phyloP scores from a whole-genome alignment of 2,888 invertebrate species.

The Craniophora ligustri region DNA sequence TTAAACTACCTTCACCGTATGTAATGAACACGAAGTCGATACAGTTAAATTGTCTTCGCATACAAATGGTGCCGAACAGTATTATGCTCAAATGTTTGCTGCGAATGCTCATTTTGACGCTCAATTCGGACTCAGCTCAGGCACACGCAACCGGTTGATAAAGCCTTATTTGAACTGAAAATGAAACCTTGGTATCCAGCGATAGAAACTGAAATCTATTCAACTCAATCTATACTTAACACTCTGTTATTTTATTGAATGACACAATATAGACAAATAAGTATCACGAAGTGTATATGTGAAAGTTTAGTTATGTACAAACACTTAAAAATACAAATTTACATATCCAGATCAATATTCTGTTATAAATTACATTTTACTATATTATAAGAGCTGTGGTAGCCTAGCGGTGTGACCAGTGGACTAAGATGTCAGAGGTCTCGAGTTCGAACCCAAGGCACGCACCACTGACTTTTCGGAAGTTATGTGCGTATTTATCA shows the following conservation, averaged over 20 bases:
- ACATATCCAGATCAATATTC: too few species aligned
- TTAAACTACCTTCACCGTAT: not conserved
- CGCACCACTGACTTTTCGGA: too few species aligned
- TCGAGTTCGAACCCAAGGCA: too few species aligned
- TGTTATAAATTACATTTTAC: too few species aligned
- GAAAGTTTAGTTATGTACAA: too few species aligned
- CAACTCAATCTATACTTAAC: not conserved
- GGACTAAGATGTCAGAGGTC: too few species aligned
- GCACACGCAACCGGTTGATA: conserved; percentile 53
- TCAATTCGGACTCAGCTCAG: conserved; percentile 58
- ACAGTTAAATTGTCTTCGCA: conserved; percentile 38
- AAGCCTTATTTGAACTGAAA: conserved; percentile 60
- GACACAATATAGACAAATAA: not conserved
- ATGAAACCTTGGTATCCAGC: conserved; percentile 30
- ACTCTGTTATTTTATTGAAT: not conserved
- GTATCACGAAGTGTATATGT: not conserved
- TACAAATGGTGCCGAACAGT: conserved; percentile 28
- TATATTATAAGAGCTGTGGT: too few species aligned
- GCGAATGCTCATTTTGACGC: conserved; percentile 53
- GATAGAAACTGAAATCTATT: not conserved
- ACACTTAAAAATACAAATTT: too few species aligned
- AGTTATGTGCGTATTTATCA: too few species aligned
- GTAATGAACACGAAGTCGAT: conserved; percentile 29
- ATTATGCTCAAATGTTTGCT: conserved; percentile 48
- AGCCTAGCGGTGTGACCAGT: too few species aligned